A percentile compares a stretch with the other conserved stretches of the same genome.
These are phyloP conservation scores for Synanthedon myopaeformis DNA, from an alignment of 2,888 invertebrate species.

Conservation along the genomic window DNA sequence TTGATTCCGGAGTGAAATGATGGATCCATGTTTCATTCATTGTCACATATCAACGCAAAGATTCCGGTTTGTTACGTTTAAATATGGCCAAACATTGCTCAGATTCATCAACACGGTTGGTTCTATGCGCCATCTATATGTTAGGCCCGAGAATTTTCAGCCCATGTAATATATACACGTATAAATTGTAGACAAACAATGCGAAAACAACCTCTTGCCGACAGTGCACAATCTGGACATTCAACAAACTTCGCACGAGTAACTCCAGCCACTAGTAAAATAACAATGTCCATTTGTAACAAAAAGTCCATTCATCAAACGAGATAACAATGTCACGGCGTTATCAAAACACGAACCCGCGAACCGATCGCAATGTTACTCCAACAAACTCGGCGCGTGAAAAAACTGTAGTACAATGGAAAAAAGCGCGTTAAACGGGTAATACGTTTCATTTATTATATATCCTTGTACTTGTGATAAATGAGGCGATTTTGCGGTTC, in stretches of 20 bases:
- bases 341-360: conserved; percentile 63
- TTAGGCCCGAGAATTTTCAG: too few relatives aligned
- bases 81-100: too few relatives aligned
- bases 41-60: too few relatives aligned
- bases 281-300: conserved; percentile 62
- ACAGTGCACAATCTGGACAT: background rate
- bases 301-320: conserved; percentile 66
- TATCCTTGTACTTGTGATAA: conserved; percentile 7
- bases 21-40: too few relatives aligned
- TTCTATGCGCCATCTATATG: too few relatives aligned
- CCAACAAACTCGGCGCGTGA: conserved; percentile 35
- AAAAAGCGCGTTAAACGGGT: conserved; percentile 41
- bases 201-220: too few relatives aligned
- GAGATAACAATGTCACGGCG: conserved; percentile 63
- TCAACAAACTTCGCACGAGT: background rate
- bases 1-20: too few relatives aligned
- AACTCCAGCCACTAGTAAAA: conserved; percentile 40
- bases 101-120: too few relatives aligned
- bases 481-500: conserved; percentile 2
- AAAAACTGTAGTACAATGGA: conserved; percentile 51
- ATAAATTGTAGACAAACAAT: too few relatives aligned
- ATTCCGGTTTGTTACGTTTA: too few relatives aligned
- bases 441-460: conserved; percentile 46
- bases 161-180: too few relatives aligned
- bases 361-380: conserved; percentile 59